Percentiles rank a stretch among this genome's conserved stretches.
Evolutionary conservation across 2,888 invertebrate genomes (phyloP).

Genomic region (Ophion ellenae): DNA sequence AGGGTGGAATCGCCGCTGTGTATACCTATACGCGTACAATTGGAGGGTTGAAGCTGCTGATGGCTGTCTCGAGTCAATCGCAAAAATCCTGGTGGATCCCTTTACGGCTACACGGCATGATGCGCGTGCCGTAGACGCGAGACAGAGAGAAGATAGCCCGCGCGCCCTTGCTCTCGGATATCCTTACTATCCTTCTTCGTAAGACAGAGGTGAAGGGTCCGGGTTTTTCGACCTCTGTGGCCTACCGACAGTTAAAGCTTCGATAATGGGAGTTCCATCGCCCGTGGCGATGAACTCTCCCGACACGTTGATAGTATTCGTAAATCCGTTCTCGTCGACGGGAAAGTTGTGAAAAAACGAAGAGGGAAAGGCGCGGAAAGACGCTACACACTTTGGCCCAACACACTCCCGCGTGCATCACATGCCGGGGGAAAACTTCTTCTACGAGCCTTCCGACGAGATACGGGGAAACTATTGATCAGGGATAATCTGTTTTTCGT

Average conservation of each 20-base stretch:
- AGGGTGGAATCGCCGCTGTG: conserved; percentile 40
- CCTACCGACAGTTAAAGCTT: conserved; percentile 68
- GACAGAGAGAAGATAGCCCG: not conserved
- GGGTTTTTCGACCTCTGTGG: conserved; percentile 52
- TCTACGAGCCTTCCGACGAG: too few relatives aligned
- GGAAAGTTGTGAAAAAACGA: not conserved
- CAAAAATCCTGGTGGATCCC: conserved; percentile 72
- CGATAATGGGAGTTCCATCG: conserved; percentile 67
- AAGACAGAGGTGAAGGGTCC: conserved; percentile 51
- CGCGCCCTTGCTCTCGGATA: conserved; percentile 42
- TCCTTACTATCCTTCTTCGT: conserved; percentile 56
- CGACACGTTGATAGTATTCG: conserved; percentile 51
- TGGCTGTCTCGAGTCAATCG: conserved; percentile 66
- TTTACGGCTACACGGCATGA: conserved; percentile 67
- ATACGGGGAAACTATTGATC: not conserved
- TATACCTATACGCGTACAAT: conserved; percentile 41
- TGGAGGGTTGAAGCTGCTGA: conserved; percentile 50
- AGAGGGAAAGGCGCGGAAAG: not conserved
- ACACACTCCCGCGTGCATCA: not conserved
- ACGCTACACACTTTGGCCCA: too few relatives aligned
- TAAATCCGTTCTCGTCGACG: conserved; percentile 59
- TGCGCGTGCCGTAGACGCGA: conserved; percentile 35
- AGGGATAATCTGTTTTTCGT: not conserved
- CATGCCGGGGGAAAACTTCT: not conserved
- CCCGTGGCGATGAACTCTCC: conserved; percentile 33